These are phyloP conservation scores for Hydropotes inermis DNA, from an alignment of 2,113 vertebrate genomes.

Conservation along the genomic window DNA sequence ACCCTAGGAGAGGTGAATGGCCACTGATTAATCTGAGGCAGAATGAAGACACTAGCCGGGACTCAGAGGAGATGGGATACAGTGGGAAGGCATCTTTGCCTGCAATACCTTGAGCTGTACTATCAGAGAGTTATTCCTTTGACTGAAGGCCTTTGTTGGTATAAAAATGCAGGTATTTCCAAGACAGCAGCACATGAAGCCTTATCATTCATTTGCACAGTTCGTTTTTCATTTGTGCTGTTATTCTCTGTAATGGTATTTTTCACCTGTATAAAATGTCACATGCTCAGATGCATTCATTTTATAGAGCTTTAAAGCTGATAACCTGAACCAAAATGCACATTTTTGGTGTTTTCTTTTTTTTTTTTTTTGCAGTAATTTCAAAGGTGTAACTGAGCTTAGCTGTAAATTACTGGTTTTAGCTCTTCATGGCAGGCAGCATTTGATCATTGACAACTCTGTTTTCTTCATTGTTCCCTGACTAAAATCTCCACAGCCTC, in stretches of 20 bases:
- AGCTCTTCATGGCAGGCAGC: constrained; percentile 28
- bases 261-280: constrained; percentile 44
- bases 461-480: constrained; percentile 65
- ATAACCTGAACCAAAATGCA: constrained; percentile 16
- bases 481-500: constrained; percentile 44
- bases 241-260: not conserved
- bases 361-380: constrained; percentile 31
- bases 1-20: not conserved
- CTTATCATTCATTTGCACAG: not conserved
- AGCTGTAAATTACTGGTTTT: constrained; percentile 67
- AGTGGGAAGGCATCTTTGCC: not conserved
- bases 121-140: constrained; percentile 1
- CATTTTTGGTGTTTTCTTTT: constrained; percentile 6
- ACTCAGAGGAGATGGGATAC: not conserved
- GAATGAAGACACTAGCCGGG: not conserved
- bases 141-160: constrained; percentile 1
- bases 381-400: constrained; percentile 70
- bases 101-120: not conserved
- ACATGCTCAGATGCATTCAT: constrained; percentile 29
- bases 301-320: constrained; percentile 42
- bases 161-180: constrained; percentile 14
- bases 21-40: not conserved
- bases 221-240: not conserved
- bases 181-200: not conserved
- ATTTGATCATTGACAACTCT: constrained; percentile 61